phyloP scores from a whole-genome alignment of 35 echinoderm and acorn worm genomes.

The Hemicentrotus pulcherrimus region DNA sequence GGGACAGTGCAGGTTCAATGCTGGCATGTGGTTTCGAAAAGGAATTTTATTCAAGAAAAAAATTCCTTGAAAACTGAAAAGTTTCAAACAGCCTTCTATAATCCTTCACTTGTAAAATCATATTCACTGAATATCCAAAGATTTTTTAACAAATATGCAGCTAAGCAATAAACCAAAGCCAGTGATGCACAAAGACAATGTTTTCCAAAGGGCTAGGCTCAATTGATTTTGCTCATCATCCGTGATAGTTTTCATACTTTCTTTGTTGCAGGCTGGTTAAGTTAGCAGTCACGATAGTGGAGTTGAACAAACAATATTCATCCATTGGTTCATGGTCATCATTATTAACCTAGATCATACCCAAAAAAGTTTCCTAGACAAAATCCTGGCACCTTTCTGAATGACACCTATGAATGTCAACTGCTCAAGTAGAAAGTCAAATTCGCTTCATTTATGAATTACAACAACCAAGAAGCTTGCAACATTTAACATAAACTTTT shows the following conservation, averaged over 20 bases:
- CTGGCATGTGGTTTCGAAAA: too few relatives aligned
- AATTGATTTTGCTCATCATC: background rate
- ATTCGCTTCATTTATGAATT: background rate
- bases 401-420: background rate
- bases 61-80: background rate
- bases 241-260: background rate
- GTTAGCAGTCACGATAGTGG: background rate
- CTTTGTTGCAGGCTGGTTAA: background rate
- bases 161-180: background rate
- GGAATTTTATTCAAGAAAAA: background rate
- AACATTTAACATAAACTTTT: background rate
- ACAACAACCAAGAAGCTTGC: background rate
- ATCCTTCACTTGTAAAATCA: background rate
- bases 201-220: background rate
- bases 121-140: background rate
- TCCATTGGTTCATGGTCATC: background rate
- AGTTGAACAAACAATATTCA: background rate
- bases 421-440: background rate
- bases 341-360: background rate
- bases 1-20: too few relatives aligned
- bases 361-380: background rate
- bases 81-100: background rate
- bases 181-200: background rate
- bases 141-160: too few relatives aligned
- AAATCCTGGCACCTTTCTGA: background rate